Conservation (phyloP, 2,888 invertebrate species). For the Dusona sp. region DNA sequence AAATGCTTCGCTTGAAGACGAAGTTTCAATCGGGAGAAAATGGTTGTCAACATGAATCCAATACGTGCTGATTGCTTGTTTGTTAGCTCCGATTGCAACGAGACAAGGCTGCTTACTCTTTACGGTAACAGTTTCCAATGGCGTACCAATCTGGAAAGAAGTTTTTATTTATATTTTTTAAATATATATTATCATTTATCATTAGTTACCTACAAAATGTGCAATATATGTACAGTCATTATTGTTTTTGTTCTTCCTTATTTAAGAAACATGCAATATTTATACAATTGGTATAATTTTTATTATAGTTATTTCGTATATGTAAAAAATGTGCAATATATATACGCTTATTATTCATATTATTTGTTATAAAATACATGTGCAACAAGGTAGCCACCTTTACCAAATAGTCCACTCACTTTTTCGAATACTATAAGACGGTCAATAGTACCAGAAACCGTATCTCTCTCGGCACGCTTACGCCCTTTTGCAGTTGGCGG, state of each 20-base stretch:
- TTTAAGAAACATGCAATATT: not conserved
- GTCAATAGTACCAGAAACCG: constrained; percentile 22
- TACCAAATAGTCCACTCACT: constrained; percentile 35
- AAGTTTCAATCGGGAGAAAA: constrained; percentile 56
- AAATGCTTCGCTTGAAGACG: constrained; percentile 52
- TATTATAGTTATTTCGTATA: too few species aligned
- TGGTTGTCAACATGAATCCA: constrained; percentile 33
- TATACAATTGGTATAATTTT: not conserved
- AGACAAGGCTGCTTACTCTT: constrained; percentile 52
- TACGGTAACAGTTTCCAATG: not conserved
- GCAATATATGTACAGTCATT: too few species aligned
- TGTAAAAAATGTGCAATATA: too few species aligned
- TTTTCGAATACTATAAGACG: constrained; percentile 57
- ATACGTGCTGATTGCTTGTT: constrained; percentile 53
- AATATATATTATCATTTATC: not conserved
- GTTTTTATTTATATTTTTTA: not conserved
- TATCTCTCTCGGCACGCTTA: constrained; percentile 49
- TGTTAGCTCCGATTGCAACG: constrained; percentile 64
- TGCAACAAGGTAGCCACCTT: too few species aligned
- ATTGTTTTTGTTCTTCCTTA: not conserved
- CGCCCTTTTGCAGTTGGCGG: constrained; percentile 62
- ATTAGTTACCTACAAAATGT: not conserved
- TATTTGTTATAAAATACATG: too few species aligned
- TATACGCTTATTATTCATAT: too few species aligned
- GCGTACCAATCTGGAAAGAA: constrained; percentile 5